Percentiles rank a stretch among this genome's conserved stretches.
Conservation (phyloP, 2,113 vertebrate genomes). For the Hyperopisus bebe region DNA sequence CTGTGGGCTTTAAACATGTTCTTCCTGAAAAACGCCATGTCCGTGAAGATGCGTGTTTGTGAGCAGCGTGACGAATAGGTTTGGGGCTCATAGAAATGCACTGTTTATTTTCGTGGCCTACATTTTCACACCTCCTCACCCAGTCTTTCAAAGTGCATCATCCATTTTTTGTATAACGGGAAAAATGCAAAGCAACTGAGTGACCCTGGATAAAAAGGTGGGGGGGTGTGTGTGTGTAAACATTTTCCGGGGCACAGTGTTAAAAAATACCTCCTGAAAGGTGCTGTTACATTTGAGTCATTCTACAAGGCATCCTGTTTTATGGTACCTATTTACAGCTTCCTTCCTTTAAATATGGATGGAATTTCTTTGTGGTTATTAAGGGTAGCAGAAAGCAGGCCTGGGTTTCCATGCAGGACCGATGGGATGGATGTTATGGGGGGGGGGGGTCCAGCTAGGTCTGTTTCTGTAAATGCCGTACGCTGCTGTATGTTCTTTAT, state of each 20-base stretch:
- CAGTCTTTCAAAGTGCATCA: slow-evolving; percentile 3
- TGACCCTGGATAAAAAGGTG: background rate
- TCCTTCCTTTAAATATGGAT: background rate
- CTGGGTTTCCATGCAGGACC: background rate
- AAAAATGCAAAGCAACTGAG: slow-evolving; percentile 4
- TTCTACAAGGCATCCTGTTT: background rate
- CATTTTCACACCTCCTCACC: background rate
- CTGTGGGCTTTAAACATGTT: background rate
- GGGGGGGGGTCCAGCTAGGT: background rate
- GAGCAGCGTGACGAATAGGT: background rate
- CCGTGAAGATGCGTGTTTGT: background rate
- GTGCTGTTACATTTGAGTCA: background rate
- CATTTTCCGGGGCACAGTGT: background rate
- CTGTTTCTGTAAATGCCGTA: background rate
- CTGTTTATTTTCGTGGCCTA: slow-evolving; percentile 18
- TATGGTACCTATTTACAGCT: background rate
- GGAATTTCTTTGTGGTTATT: background rate
- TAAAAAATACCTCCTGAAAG: background rate
- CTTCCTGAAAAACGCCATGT: background rate
- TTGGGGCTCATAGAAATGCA: slow-evolving; percentile 21
- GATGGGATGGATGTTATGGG: background rate
- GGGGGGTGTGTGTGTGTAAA: background rate
- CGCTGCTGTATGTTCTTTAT: background rate
- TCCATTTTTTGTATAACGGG: background rate
- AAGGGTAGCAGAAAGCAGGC: background rate